Percentiles rank a stretch among this genome's conserved stretches.
Evolutionary conservation across 2,797 vertebrate genomes (phyloP).

Genomic region (Manis pentadactyla): DNA sequence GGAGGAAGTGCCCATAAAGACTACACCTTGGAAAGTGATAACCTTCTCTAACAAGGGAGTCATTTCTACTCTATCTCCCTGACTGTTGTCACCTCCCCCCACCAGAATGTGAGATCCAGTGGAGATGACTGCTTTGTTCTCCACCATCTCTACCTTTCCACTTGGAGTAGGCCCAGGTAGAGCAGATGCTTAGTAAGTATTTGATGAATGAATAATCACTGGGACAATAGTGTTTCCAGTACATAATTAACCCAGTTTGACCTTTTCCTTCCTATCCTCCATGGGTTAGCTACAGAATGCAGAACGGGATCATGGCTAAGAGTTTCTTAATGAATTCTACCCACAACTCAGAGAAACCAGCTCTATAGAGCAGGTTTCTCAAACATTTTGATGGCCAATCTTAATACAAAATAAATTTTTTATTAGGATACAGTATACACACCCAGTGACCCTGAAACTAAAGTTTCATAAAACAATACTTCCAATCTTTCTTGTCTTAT

Average conservation of each 20-base stretch:
- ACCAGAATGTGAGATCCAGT: not conserved
- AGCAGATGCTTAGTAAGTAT: slow-evolving; percentile 1
- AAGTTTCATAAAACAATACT: not conserved
- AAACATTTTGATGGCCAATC: not conserved
- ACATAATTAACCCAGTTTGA: not conserved
- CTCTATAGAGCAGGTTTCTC: not conserved
- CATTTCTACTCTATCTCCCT: not conserved
- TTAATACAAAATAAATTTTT: not conserved
- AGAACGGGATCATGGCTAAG: not conserved
- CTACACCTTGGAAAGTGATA: not conserved
- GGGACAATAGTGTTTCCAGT: not conserved
- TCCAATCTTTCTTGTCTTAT: not conserved
- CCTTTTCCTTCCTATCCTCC: not conserved
- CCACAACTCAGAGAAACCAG: not conserved
- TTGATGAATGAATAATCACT: not conserved
- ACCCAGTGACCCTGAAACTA: not conserved
- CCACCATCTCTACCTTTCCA: not conserved
- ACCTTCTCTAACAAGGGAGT: not conserved
- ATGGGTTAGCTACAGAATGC: not conserved
- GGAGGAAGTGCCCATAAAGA: not conserved
- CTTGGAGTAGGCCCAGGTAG: not conserved
- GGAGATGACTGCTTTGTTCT: not conserved
- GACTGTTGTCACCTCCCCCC: not conserved
- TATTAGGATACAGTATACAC: not conserved
- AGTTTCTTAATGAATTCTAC: not conserved